These are phyloP conservation scores for Apteryx owenii DNA, from an alignment of 2,113 vertebrate genomes.

Conservation along the genomic window DNA sequence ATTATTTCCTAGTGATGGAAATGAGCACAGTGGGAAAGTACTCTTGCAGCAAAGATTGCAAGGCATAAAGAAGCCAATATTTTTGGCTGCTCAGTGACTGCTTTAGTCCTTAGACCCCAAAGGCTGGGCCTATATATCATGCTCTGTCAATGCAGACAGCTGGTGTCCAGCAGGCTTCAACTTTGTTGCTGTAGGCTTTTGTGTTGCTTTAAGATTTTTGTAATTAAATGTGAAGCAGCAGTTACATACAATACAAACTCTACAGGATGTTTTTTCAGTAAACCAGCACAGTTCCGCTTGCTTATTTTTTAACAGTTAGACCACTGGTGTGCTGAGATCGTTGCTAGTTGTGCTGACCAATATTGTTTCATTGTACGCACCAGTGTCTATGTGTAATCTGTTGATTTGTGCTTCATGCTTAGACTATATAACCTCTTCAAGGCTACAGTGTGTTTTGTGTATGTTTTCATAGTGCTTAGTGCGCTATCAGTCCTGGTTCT, in stretches of 20 bases:
- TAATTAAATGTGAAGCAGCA: conserved; percentile 39
- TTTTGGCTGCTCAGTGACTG: conserved; percentile 18
- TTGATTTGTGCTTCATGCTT: neutral
- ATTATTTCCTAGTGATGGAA: neutral
- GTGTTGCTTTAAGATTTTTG: conserved; percentile 22
- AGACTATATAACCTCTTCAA: neutral
- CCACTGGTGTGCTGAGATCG: neutral
- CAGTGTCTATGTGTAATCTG: neutral
- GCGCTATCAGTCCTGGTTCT: neutral
- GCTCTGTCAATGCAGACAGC: conserved; percentile 47
- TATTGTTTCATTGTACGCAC: neutral
- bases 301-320: neutral
- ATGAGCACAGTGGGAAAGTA: neutral
- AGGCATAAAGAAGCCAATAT: neutral
- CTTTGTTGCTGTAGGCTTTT: conserved; percentile 29
- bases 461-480: neutral
- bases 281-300: neutral
- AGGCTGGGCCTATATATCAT: neutral
- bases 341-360: neutral
- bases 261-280: conserved; percentile 20
- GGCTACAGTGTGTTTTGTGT: neutral
- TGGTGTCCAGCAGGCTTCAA: neutral
- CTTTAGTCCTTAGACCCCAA: neutral
- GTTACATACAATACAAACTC: neutral
- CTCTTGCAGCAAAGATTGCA: neutral